These are phyloP conservation scores for Choreutis nemorana DNA, from an alignment of 2,888 invertebrate genomes.

Conservation along the genomic window DNA sequence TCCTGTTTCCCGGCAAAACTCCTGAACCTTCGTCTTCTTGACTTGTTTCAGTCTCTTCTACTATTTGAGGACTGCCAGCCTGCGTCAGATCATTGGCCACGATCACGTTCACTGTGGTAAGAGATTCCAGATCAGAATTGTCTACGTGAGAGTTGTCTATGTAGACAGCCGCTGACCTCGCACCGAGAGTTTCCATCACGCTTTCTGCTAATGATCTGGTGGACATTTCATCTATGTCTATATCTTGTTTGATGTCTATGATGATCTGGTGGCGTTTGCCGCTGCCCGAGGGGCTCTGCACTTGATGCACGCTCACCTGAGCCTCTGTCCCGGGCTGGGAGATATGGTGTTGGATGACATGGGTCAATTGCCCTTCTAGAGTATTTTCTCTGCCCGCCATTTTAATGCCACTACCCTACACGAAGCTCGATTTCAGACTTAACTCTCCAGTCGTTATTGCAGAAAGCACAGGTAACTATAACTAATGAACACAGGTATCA, in stretches of 20 bases:
- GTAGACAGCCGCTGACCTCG: conserved; percentile 52
- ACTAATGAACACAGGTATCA: conserved; percentile 61
- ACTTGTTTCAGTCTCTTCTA: conserved; percentile 24
- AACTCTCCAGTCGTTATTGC: conserved; percentile 16
- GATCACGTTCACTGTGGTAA: conserved; percentile 58
- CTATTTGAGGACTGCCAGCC: conserved; percentile 27
- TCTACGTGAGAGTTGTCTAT: conserved; percentile 50
- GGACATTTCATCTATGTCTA: conserved; percentile 55
- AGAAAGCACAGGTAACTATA: conserved; percentile 12
- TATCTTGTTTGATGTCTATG: conserved; percentile 59
- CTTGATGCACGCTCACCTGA: conserved; percentile 56
- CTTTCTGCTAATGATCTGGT: conserved; percentile 57
- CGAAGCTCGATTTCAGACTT: too few relatives aligned
- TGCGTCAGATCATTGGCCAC: conserved; percentile 49
- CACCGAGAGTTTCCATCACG: conserved; percentile 59
- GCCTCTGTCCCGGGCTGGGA: conserved; percentile 44
- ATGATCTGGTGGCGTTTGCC: conserved; percentile 60
- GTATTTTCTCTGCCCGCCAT: conserved; percentile 45
- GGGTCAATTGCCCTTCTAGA: conserved; percentile 46
- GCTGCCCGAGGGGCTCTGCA: conserved; percentile 42
- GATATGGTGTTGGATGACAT: conserved; percentile 53
- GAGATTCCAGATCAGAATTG: conserved; percentile 43
- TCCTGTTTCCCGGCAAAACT: conserved; percentile 33
- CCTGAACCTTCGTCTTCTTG: conserved; percentile 30
- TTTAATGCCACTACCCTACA: conserved; percentile 16